Evolutionary conservation across 2,888 invertebrate species (phyloP), one percentile per base, ranked within the genome.

Genomic region (Biston betularia): DNA sequence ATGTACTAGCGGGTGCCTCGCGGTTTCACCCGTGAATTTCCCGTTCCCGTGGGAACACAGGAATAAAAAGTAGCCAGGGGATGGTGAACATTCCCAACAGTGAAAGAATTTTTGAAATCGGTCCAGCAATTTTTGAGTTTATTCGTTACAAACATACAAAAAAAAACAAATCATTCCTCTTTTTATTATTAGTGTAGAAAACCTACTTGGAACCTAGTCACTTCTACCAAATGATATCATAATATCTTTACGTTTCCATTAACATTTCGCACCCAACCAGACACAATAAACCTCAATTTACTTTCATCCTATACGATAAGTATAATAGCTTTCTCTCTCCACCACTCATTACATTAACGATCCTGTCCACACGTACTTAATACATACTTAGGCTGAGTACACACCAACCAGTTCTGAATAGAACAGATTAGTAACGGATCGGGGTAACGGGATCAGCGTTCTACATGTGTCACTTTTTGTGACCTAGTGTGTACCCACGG

Each of bases 401-500:
- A 67, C 66, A 66, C 63, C 38, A 66, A 46, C 62, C 46, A 63
- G 69, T 61, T 70, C 56, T 55, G 40, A 55, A 61, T 24, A 59
- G 63, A 11, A 42, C 57, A 58, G 56, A 68, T 56, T 63, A 49
- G 52, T 75, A 75, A 75, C 74, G 74, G 70, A 12, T 65, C 46
- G 49, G 54, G n/a, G 49, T 83, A 83, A 83, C 83, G 82, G 84
- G 67, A 80, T 69, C 24, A 50, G 48, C 58, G 81, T 71, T 78
- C 83, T 65, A 84, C 72, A 77, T 80, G 61, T 82, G 79, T 79
- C 79, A 73, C 73, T 69, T 65, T 63, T 68, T 62, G 55, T 73
- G 72, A 71, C 79, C 79, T 65, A 77, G 73, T 80, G 75, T 80
- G 58, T 45, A 44, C 49, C 73, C 24, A 33, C 34, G 12, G 12